Percentiles rank a stretch among this genome's conserved stretches.
These are phyloP conservation scores for Clarias fuscus DNA, from an alignment of 2,797 vertebrate species.

Conservation along the genomic window DNA sequence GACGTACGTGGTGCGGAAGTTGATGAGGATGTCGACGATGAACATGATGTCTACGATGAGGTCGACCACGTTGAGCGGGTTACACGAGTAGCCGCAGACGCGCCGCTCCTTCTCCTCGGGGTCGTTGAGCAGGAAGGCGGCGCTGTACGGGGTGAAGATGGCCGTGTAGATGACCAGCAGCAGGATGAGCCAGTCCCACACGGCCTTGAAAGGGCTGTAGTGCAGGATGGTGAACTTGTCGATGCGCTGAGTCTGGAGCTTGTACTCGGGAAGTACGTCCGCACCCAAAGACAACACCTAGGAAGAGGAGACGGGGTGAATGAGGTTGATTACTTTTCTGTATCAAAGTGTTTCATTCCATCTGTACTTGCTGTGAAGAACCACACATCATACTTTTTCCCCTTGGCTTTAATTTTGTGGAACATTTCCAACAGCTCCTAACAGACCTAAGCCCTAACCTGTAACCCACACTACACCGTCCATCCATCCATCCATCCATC, in stretches of 20 bases:
- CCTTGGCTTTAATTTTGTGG: background rate
- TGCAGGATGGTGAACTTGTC: constrained; percentile 98
- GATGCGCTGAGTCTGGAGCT: constrained; percentile 93
- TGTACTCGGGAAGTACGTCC: constrained; percentile 96
- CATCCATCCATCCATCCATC: no score
- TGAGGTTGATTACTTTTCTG: background rate
- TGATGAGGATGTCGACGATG: constrained; percentile 98
- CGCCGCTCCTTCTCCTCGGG: constrained; percentile 89
- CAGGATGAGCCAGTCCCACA: constrained; percentile 99
- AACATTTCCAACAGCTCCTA: background rate
- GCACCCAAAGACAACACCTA: constrained; percentile 96
- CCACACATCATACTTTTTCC: background rate
- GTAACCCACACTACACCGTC: background rate
- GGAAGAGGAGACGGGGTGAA: constrained; percentile 7
- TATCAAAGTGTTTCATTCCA: background rate
- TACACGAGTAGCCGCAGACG: constrained; percentile 96
- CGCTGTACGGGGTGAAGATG: constrained; percentile 97
- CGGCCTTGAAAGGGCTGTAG: constrained; percentile 98
- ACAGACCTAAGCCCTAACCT: background rate
- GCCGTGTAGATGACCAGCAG: constrained; percentile 97
- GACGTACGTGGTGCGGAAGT: constrained; percentile 98
- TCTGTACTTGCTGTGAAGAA: background rate
- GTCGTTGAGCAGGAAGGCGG: constrained; percentile 97
- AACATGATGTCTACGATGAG: constrained; percentile 99
- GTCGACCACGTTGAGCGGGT: constrained; percentile 95